Percentiles rank a stretch among this genome's conserved stretches.
Evolutionary conservation across 2,113 vertebrate species (phyloP).

Genomic region (Dolichotis patagonum): DNA sequence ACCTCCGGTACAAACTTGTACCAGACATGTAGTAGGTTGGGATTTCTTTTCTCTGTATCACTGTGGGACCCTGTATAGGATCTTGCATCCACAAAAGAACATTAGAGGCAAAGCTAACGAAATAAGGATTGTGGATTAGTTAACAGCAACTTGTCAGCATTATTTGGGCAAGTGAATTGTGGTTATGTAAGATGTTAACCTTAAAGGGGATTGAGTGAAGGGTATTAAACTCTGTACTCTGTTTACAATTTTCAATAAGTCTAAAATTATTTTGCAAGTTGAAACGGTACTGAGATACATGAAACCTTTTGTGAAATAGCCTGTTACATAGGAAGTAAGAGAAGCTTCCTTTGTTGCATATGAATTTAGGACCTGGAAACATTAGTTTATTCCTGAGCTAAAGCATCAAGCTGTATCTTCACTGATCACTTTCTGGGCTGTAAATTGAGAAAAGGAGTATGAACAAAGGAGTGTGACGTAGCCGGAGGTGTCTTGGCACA

Average conservation of each 20-base stretch:
- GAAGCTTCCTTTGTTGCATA: neutral
- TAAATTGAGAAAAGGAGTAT: neutral
- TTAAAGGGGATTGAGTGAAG: neutral
- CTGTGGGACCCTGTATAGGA: neutral
- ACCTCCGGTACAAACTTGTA: too few relatives aligned
- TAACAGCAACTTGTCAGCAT: neutral
- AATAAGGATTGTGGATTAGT: neutral
- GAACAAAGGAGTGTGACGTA: neutral
- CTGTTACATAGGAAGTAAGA: neutral
- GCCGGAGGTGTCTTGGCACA: too few relatives aligned
- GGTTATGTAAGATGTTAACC: neutral
- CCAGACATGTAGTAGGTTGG: too few relatives aligned
- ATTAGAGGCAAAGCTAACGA: neutral
- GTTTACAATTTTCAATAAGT: conserved; percentile 19
- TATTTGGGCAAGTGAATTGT: neutral
- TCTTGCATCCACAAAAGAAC: neutral
- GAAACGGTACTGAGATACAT: neutral
- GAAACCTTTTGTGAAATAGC: neutral
- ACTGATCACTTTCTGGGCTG: neutral
- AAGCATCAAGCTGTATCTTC: neutral
- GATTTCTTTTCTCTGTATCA: too few relatives aligned
- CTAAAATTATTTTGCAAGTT: neutral
- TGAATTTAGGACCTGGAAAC: neutral
- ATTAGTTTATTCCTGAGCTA: neutral
- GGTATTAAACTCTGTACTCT: neutral